phyloP scores from a whole-genome alignment of 2,797 vertebrate genomes.

The Champsocephalus esox region DNA sequence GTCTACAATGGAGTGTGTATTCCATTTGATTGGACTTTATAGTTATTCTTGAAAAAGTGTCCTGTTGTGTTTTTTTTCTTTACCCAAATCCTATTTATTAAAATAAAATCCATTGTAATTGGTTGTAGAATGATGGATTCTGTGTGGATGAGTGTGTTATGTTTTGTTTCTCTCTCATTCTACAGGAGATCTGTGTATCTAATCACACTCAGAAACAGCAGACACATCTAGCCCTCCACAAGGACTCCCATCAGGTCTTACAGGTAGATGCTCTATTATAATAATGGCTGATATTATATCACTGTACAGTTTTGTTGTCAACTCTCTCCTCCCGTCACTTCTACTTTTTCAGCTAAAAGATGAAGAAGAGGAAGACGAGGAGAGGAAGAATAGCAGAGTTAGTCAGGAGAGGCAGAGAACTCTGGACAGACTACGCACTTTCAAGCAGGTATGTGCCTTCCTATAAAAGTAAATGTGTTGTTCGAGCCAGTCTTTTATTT shows the following conservation, averaged over 20 bases:
- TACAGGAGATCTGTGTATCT: constrained; percentile 95
- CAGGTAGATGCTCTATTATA: constrained; percentile 74
- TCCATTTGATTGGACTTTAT: not conserved
- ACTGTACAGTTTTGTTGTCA: not conserved
- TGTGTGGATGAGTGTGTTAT: constrained; percentile 7
- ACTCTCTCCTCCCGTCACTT: constrained; percentile 1
- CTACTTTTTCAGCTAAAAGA: constrained; percentile 74
- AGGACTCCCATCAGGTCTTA: constrained; percentile 83
- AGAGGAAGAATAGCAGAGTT: constrained; percentile 91
- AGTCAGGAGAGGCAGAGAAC: constrained; percentile 96
- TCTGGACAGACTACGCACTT: constrained; percentile 93
- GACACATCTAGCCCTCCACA: constrained; percentile 81
- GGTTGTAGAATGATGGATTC: not conserved
- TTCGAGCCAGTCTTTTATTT: too few species aligned
- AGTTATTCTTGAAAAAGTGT: not conserved
- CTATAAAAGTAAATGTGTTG: not conserved
- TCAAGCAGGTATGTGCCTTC: constrained; percentile 90
- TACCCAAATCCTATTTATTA: not conserved
- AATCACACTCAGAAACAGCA: constrained; percentile 93
- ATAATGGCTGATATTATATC: not conserved
- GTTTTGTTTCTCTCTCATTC: constrained; percentile 32
- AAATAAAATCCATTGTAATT: not conserved
- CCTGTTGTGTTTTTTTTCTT: not conserved
- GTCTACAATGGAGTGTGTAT: not conserved
- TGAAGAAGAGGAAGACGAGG: constrained; percentile 91